Evolutionary conservation across 2,888 invertebrate genomes (phyloP), one percentile per base, ranked within the genome.

Genomic region (Eudasyphora cyanicolor): DNA sequence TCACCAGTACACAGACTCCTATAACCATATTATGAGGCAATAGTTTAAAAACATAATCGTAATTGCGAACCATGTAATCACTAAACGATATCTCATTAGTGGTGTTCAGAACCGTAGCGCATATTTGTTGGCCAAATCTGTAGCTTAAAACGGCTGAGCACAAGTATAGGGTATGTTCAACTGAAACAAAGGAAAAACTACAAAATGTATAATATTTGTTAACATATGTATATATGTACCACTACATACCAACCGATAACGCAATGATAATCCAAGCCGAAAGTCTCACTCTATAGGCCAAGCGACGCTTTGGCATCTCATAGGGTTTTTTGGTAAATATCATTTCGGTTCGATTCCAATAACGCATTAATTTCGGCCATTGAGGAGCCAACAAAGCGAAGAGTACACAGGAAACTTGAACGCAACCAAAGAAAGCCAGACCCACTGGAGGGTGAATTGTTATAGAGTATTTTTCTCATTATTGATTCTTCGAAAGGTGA

Each of bases 311-410:
- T 0, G 89, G 88, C 12, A 77, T 78, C 51, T 88, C 86, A 79
- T 92, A 92, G 0, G 91, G 91, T 17, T 87, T 76, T 76, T 86
- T 87, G 1, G 88, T 87, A 54, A 92, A 92, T 8, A 88, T 87
- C 75, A 88, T 38, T 71, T 92, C 92, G 6, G 87, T 85, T n/a
- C 86, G 85, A 2, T 89, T 87, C 92, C 92, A 92, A 60, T 87
- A 87, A 2, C 88, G 86, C 57, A 92, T 89, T 14, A 92, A 76
- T 12, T 86, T 60, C 0, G 91, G 91, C 92, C 92, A 92, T 27
- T 86, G 87, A 8, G 82, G 82, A 0, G 91, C 91, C 82, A 92
- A 77, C 2, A 86, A 86, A 2, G 91, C 79, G 32, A 92, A 92
- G 0, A 91, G 85, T 8, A 89, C n/a, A 32, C 87, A 89, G 0